Percentiles rank a stretch among this genome's conserved stretches.
Evolutionary conservation across 2,797 vertebrate species (phyloP).

Genomic region (Heteromormyrus szaboi): DNA sequence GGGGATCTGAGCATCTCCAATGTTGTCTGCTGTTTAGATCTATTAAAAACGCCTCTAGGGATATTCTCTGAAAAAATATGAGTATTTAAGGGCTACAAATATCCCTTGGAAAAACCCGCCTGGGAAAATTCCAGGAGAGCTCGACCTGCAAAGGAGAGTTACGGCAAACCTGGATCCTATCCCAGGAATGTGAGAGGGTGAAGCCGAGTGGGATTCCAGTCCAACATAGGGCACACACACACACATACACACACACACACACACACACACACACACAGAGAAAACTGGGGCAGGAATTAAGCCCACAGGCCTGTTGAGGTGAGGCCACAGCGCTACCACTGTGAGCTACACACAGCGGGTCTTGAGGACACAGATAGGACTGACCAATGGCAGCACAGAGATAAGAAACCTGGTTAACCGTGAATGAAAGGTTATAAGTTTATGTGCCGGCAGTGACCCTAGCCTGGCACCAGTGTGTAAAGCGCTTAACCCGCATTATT

Average conservation of each 20-base stretch:
- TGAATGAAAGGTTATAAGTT: not conserved
- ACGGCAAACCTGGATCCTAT: not conserved
- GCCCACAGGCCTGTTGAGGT: not conserved
- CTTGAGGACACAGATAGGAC: not conserved
- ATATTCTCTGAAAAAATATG: not conserved
- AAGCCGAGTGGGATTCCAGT: not conserved
- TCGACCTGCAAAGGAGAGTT: not conserved
- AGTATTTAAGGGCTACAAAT: constrained; percentile 1
- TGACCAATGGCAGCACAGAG: not conserved
- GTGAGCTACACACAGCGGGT: not conserved
- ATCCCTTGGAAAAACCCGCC: not conserved
- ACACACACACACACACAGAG: not conserved
- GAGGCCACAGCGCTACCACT: not conserved
- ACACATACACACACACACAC: not conserved
- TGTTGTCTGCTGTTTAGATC: not conserved
- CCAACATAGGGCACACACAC: not conserved
- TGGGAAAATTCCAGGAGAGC: not conserved
- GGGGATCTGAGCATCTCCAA: not conserved
- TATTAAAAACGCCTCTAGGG: not conserved
- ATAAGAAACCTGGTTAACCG: not conserved
- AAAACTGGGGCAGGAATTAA: not conserved
- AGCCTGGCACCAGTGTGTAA: not conserved
- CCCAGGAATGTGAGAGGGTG: not conserved
- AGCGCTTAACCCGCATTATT: not conserved
- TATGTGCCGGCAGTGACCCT: not conserved